These are phyloP conservation scores for Centropyge bicolor DNA, from an alignment of 2,797 vertebrate genomes.

Conservation along the genomic window DNA sequence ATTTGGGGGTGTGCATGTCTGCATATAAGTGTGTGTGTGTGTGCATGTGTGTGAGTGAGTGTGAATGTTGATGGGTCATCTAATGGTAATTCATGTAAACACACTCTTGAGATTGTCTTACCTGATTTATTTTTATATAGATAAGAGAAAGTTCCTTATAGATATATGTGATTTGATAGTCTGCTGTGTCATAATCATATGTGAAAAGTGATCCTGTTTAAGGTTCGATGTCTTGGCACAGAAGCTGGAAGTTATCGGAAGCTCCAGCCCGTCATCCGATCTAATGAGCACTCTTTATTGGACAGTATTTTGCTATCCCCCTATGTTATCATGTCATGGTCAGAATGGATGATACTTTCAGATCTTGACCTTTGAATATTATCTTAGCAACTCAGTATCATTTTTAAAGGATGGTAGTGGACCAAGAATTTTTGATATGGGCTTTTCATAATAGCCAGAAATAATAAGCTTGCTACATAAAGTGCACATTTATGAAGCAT, in stretches of 20 bases:
- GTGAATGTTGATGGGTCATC: constrained; percentile 60
- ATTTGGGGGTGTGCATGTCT: constrained; percentile 70
- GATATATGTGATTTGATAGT: constrained; percentile 75
- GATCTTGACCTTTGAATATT: constrained; percentile 46
- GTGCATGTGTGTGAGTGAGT: constrained; percentile 55
- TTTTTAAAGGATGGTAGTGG: constrained; percentile 32
- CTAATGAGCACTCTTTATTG: constrained; percentile 27
- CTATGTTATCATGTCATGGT: constrained; percentile 34
- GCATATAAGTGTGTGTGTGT: constrained; percentile 46
- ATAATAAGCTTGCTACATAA: constrained; percentile 53
- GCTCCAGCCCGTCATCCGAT: constrained; percentile 46
- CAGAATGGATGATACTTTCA: constrained; percentile 47
- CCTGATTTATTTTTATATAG: constrained; percentile 87
- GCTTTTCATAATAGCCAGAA: constrained; percentile 37
- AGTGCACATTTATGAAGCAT: constrained; percentile 58
- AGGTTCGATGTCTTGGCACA: constrained; percentile 62
- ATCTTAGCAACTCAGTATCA: constrained; percentile 51
- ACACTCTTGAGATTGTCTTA: constrained; percentile 77
- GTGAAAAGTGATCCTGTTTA: constrained; percentile 60
- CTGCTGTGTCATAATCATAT: constrained; percentile 72
- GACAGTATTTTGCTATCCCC: constrained; percentile 56
- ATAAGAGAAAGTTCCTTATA: constrained; percentile 76
- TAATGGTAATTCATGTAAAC: constrained; percentile 70
- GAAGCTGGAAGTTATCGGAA: constrained; percentile 45
- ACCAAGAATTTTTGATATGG: constrained; percentile 48